Percentiles rank a stretch among this genome's conserved stretches.
phyloP scores from a whole-genome alignment of 2,797 vertebrate species.

The Pseudomugil tenellus region DNA sequence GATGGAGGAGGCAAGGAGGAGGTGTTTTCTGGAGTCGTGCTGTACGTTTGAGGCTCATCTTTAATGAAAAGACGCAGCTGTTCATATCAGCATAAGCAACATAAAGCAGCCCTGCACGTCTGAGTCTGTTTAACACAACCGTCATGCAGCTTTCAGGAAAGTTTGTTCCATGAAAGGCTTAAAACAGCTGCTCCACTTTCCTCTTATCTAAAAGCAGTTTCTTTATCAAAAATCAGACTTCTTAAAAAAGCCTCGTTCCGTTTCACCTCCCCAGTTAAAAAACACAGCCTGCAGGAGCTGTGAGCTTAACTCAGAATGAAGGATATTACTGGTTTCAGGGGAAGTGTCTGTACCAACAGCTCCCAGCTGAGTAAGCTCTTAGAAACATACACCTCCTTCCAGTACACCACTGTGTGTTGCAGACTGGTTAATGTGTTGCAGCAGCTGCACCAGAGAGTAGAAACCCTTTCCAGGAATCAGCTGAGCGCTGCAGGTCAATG shows the following conservation, averaged over 20 bases:
- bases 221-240: neutral
- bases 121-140: too few relatives aligned
- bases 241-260: neutral
- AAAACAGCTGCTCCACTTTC: too few relatives aligned
- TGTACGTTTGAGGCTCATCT: neutral
- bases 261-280: neutral
- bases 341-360: constrained; percentile 1
- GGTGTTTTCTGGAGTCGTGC: constrained; percentile 19
- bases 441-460: constrained; percentile 7
- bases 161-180: too few relatives aligned
- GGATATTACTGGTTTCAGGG: neutral
- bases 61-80: neutral
- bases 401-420: neutral
- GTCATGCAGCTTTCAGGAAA: too few relatives aligned
- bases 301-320: neutral
- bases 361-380: constrained; percentile 9
- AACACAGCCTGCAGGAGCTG: neutral
- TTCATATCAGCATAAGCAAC: neutral
- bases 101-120: neutral
- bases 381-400: neutral
- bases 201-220: neutral
- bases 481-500: constrained; percentile 15
- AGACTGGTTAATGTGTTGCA: constrained; percentile 6
- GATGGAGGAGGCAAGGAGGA: neutral
- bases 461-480: constrained; percentile 28